Evolutionary conservation across 2,888 invertebrate genomes (phyloP), one percentile per base, ranked within the genome.

Genomic region (Hipparchia sbordonii): DNA sequence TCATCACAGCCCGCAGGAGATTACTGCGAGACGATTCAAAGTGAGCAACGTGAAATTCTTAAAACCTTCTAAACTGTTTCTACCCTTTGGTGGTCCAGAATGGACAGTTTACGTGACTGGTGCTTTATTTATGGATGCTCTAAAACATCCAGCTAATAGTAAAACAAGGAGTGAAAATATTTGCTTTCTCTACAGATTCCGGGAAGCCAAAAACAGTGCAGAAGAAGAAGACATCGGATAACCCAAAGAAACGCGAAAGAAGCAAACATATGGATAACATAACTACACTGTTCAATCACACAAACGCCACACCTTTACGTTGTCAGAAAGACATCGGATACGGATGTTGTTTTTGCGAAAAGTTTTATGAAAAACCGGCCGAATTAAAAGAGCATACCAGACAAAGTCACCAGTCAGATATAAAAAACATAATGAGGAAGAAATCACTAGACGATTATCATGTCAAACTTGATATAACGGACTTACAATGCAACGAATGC

Each of bases 391-490:
- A 51, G 0, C 82, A 83, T 62, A 80, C 79, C 0, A 57, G 78
- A 62, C 67, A 74, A 23, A 69, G 69, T 12, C 77, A 78, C 57
- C 66, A 70, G n/a, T 6, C 46, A 7, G 67, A 63, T 39, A 68
- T 54, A 74, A n/a, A 68, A n/a, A 56, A 74, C 62, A 51, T 76
- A 54, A 75, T 76, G 63, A 73, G 69, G 13, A 71, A 65, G 0
- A 76, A 82, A 5, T 39, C 62, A 10, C 45, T 76, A 12, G 73
- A 79, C 48, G 79, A 81, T 13, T 83, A 84, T 56, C 74, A 76
- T 0, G 78, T 85, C 0, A 85, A 83, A 76, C 76, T 88, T 0
- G 88, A 88, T 72, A 83, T 87, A 3, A 88, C 87, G 0, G 75
- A 71, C 0, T 76, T 89, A 0, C 66, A 74, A n/a, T 89, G 89